Conservation (phyloP, 2,888 invertebrate species). For the Chorisops tibialis region DNA sequence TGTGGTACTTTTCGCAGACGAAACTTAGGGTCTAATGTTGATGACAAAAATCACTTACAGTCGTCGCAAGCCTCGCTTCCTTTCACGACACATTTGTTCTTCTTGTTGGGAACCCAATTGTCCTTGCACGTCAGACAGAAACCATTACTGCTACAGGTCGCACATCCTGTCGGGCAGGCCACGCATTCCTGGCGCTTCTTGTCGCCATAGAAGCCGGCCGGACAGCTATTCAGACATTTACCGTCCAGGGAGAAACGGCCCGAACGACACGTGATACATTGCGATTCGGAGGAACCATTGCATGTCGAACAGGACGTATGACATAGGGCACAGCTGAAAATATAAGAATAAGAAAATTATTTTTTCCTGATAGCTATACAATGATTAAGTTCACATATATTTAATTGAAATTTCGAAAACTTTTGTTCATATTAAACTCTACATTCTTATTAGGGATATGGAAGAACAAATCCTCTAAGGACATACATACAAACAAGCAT, state of each 20-base stretch:
- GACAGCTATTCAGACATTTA: constrained; percentile 69
- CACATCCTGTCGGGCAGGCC: constrained; percentile 72
- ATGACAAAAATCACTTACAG: constrained; percentile 53
- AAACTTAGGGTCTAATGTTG: constrained; percentile 23
- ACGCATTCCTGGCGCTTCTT: constrained; percentile 77
- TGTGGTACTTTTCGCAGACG: background rate
- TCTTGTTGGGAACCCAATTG: constrained; percentile 73
- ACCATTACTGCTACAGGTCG: constrained; percentile 66
- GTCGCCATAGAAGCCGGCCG: constrained; percentile 71
- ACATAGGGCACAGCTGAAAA: constrained; percentile 68
- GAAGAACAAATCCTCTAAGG: no score
- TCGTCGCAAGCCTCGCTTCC: constrained; percentile 68
- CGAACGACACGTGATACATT: constrained; percentile 77
- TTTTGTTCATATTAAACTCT: no score
- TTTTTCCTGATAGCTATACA: no score
- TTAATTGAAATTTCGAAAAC: no score
- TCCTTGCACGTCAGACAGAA: constrained; percentile 71
- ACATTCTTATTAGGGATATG: no score
- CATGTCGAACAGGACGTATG: constrained; percentile 79
- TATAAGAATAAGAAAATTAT: background rate
- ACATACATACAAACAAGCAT: no score
- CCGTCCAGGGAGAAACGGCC: constrained; percentile 70
- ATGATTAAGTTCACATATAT: no score
- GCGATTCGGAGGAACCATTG: constrained; percentile 69
- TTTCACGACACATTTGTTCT: constrained; percentile 68